Evolutionary conservation across 2,797 vertebrate genomes (phyloP), one percentile per base, ranked within the genome.

Genomic region (Lagodon rhomboides): DNA sequence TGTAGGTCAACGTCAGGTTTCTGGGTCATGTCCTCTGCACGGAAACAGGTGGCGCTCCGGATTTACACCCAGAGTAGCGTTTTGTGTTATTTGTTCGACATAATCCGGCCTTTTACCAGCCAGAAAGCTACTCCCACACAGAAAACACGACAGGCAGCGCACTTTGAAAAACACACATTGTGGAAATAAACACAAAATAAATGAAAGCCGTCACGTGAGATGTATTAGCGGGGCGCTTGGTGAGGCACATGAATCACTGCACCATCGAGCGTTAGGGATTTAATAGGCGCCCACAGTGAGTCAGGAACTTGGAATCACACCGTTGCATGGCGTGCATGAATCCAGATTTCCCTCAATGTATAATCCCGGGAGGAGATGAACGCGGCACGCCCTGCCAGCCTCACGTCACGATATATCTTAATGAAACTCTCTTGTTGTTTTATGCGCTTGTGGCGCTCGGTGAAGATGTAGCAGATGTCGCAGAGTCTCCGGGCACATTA

Each of bases 401-500:
- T 73, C n/a, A 16, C 17, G 20, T 55, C 60, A 60, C n/a, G 38
- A n/a, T 38, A 23, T 22, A 67, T 75, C 54, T 22, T 16, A n/a
- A 76, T 66, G 47, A 79, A 73, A 50, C 47, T 60, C 43, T 38
- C 30, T 43, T 46, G 54, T 41, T 64, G 69, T 80, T 70, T 60
- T 34, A 55, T 73, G 60, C 17, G 27, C 15, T 43, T 43, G 59
- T 5, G 50, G 47, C 25, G 47, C 56, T 49, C 7, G 54, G 20
- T 17, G n/a, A 16, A 41, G 30, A 46, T 22, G 68, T 0, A 67
- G 54, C 75, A 59, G 73, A 86, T 76, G 76, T 75, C 63, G 61
- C 3, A 54, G 44, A 41, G 60, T 62, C 27, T 79, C 23, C 53
- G 5, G 27, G 3, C 22, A 53, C 12, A 46, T 72, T 47, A 38